Evolutionary conservation across 2,113 vertebrate species (phyloP), one percentile per base, ranked within the genome.

Genomic region (Etheostoma cragini): DNA sequence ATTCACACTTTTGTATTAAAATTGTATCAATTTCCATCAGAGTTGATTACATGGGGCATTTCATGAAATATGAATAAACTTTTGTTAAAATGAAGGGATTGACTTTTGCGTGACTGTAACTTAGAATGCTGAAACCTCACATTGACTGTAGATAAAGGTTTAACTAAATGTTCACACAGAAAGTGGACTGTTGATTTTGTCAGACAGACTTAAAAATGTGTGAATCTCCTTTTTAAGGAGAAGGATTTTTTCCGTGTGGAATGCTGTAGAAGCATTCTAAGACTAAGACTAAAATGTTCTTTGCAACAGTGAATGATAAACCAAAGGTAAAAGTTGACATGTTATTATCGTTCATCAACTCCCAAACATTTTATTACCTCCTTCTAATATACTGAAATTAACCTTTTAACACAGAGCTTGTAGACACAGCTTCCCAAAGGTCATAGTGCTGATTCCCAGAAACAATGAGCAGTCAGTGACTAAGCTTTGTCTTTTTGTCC

Each of bases 361-460:
- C 65, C 30, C 42, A 53, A 50, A 60, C 42, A 53, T 38, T 69
- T 12, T 30, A 45, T 19, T 53, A 35, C 60, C 30, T 53, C 22
- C 35, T 74, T 53, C 8, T 77, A 71, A 79, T 76, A 52, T 42
- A 56, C 45, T 70, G 54, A 66, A 57, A 52, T 64, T 33, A 83
- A 74, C 71, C 68, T 88, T 89, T 85, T 79, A 60, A 82, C n/a
- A n/a, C 67, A 24, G 33, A 71, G 45, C 69, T 53, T 54, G 38
- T 84, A 58, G 50, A 85, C 70, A 45, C 50, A 45, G 14, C 54
- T 33, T 21, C 16, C 14, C 17, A 84, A 91, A 83, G 78, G 80
- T 84, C 84, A 79, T 58, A 4, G 68, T 69, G 64, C 68, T 72
- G 69, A 80, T 70, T 79, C 76, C 14, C 35, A 22, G 75, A 81